These are phyloP conservation scores for Nephrocerus scutellatus DNA, from an alignment of 2,888 invertebrate genomes.

Conservation along the genomic window DNA sequence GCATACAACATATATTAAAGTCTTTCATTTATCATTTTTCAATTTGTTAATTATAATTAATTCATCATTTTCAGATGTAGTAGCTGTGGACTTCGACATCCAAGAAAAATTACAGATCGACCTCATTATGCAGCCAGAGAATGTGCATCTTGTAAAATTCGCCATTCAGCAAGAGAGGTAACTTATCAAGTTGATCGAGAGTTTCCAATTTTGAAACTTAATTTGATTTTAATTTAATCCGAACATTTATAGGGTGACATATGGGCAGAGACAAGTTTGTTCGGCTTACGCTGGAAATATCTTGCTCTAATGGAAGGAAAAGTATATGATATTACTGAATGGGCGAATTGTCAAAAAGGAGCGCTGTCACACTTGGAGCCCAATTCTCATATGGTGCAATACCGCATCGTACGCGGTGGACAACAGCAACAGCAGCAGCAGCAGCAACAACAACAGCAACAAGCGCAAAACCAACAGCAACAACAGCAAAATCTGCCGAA, in stretches of 20 bases:
- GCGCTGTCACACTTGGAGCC: constrained; percentile 67
- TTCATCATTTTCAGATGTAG: constrained; percentile 61
- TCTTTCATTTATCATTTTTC: neutral
- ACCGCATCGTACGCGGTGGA: constrained; percentile 47
- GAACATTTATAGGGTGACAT: constrained; percentile 81
- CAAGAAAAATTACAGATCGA: constrained; percentile 75
- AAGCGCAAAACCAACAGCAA: constrained; percentile 31
- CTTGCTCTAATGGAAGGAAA: constrained; percentile 95
- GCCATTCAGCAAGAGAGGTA: constrained; percentile 83
- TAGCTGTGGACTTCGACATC: constrained; percentile 86
- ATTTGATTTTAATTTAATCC: constrained; percentile 6
- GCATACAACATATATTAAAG: neutral
- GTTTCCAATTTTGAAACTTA: neutral
- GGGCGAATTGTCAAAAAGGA: constrained; percentile 84
- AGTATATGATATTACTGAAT: constrained; percentile 93
- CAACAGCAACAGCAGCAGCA: constrained; percentile 44
- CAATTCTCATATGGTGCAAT: constrained; percentile 83
- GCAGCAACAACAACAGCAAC: constrained; percentile 34
- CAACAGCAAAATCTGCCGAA: constrained; percentile 30
- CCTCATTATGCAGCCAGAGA: constrained; percentile 88
- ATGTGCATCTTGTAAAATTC: constrained; percentile 82
- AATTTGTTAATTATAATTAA: neutral
- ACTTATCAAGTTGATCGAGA: too few species aligned
- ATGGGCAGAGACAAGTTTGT: constrained; percentile 87
- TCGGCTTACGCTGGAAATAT: constrained; percentile 89